Percentiles rank a stretch among this genome's conserved stretches.
Evolutionary conservation across 2,888 invertebrate species (phyloP).

Genomic region (Lomographa bimaculata): DNA sequence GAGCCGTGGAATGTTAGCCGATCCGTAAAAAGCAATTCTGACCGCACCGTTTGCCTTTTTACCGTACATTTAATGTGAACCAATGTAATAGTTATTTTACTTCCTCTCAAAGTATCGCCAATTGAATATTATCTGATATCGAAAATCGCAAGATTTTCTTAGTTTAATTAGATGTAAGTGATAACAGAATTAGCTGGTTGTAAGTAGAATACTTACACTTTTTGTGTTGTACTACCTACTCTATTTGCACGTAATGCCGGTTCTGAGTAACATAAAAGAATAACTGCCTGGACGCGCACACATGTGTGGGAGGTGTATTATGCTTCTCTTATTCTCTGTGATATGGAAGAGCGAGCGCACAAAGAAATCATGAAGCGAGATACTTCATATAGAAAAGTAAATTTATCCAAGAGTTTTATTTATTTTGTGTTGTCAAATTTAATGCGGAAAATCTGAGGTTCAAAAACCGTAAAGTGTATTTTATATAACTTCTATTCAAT

Average conservation of each 20-base stretch:
- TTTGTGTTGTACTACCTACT: not conserved
- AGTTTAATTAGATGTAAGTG: constrained; percentile 4
- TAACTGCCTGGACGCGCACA: constrained; percentile 1
- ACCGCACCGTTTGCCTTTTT: constrained; percentile 73
- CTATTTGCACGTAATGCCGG: constrained; percentile 1
- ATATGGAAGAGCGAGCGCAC: constrained; percentile 42
- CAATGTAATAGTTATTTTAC: constrained; percentile 63
- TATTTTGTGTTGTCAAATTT: constrained; percentile 22
- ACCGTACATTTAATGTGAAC: constrained; percentile 74
- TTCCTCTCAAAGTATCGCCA: constrained; percentile 35
- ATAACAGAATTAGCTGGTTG: constrained; percentile 1
- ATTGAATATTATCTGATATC: constrained; percentile 24
- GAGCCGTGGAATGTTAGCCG: constrained; percentile 67
- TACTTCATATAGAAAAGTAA: constrained; percentile 32
- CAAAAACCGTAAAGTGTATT: constrained; percentile 9
- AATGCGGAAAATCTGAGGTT: constrained; percentile 10
- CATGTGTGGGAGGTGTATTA: constrained; percentile 21
- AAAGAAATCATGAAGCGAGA: constrained; percentile 34
- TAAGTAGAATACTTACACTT: not conserved
- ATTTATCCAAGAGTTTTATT: constrained; percentile 37
- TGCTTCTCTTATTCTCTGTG: constrained; percentile 40
- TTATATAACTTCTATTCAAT: constrained; percentile 3
- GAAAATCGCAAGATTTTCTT: not conserved
- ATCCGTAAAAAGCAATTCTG: constrained; percentile 80
- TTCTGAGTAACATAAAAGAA: not conserved